A percentile compares a stretch with the other conserved stretches of the same genome.
These are phyloP conservation scores for Sinohyriopsis cumingii DNA, from an alignment of 2,888 invertebrate genomes.

Conservation along the genomic window DNA sequence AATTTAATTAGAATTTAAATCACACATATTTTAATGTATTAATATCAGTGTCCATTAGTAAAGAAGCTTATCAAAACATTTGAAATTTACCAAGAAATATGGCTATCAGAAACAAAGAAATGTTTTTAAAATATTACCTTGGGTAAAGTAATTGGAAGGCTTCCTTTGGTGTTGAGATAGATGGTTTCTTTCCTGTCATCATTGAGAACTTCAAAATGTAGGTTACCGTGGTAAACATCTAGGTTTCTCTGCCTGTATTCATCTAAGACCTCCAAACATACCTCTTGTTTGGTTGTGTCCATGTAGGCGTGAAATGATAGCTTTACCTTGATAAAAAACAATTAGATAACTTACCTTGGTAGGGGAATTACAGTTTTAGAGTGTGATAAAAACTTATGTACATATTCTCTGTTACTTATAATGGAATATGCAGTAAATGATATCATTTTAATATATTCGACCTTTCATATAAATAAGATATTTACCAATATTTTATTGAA, in stretches of 20 bases:
- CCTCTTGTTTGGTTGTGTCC: slow-evolving; percentile 8
- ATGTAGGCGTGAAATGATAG: slow-evolving; percentile 1
- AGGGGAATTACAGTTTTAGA: neutral
- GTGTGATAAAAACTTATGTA: neutral
- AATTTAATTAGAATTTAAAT: no score
- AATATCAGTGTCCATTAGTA: no score
- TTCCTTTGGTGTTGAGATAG: neutral
- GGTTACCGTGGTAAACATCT: neutral
- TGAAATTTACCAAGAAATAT: no score
- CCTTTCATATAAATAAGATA: no score
- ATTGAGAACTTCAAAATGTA: slow-evolving; percentile 1
- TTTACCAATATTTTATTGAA: no score
- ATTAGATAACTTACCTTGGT: no score
- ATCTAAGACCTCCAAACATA: neutral
- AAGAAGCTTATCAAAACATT: no score
- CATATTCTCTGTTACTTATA: neutral
- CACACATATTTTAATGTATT: no score
- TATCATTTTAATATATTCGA: no score
- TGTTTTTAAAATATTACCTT: neutral
- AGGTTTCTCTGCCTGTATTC: neutral
- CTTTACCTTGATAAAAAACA: neutral
- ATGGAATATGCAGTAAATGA: no score
- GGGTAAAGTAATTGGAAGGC: slow-evolving; percentile 2
- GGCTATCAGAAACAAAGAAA: no score
- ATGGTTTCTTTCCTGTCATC: neutral